Percentiles rank a stretch among this genome's conserved stretches.
phyloP scores from a whole-genome alignment of 2,888 invertebrate genomes.

The Deilephila porcellus region DNA sequence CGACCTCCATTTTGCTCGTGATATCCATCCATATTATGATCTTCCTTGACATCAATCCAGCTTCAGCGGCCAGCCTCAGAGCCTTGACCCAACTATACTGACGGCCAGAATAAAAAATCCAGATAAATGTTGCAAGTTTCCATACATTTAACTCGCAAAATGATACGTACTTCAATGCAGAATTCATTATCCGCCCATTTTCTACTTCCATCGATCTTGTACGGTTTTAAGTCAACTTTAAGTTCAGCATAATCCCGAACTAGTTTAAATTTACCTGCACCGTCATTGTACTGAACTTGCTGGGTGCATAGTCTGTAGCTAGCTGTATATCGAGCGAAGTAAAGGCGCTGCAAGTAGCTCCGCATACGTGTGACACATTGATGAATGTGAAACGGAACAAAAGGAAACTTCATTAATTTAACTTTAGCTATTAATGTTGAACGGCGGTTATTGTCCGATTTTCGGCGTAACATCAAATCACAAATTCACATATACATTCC shows the following conservation, averaged over 20 bases:
- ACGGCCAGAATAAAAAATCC: no score
- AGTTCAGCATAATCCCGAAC: not conserved
- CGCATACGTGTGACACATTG: conserved; percentile 23
- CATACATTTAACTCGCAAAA: not conserved
- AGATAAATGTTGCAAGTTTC: not conserved
- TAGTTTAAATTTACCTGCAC: not conserved
- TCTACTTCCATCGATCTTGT: not conserved
- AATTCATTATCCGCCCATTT: not conserved
- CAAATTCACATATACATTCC: conserved; percentile 28
- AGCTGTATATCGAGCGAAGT: not conserved
- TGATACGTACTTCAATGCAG: not conserved
- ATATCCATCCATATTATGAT: no score
- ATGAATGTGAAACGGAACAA: conserved; percentile 15
- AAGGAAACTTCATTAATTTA: conserved; percentile 36
- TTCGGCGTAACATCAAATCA: conserved; percentile 37
- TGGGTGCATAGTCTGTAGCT: not conserved
- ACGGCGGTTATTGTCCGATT: conserved; percentile 33
- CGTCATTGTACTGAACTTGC: not conserved
- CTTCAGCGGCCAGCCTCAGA: no score
- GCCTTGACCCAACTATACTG: no score
- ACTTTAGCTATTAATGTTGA: conserved; percentile 37
- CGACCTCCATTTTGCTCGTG: no score
- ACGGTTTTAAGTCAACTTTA: not conserved
- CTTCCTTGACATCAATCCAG: no score
- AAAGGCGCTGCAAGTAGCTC: not conserved